Percentiles rank a stretch among this genome's conserved stretches.
Evolutionary conservation across 1,140 invertebrate genomes (phyloP).

Genomic region (Stegodyphus mimosarum): DNA sequence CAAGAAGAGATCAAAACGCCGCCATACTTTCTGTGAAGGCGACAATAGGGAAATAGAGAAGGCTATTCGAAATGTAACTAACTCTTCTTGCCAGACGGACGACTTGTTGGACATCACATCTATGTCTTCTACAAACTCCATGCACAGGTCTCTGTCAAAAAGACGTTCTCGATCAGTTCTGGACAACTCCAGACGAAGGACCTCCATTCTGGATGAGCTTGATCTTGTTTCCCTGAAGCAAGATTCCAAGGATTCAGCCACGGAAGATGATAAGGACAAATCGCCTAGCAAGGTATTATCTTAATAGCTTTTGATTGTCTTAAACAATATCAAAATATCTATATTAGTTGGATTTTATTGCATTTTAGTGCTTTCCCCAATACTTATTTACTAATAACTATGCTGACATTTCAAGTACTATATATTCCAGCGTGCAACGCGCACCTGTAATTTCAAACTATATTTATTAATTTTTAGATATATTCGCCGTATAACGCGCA

Average conservation of each 20-base stretch:
- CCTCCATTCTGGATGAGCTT: slow-evolving; percentile 18
- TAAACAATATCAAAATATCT: too few species aligned
- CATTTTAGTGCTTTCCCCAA: too few species aligned
- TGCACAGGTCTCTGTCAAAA: slow-evolving; percentile 13
- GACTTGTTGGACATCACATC: slow-evolving; percentile 10
- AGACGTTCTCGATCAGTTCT: slow-evolving; percentile 27
- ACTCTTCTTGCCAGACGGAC: slow-evolving; percentile 62
- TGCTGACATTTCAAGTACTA: too few species aligned
- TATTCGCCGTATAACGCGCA: too few species aligned
- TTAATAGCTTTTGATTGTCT: too few species aligned
- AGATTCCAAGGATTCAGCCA: slow-evolving; percentile 5
- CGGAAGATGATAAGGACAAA: slow-evolving; percentile 33
- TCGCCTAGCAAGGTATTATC: slow-evolving; percentile 28
- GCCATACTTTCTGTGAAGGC: slow-evolving; percentile 62
- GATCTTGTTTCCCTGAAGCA: slow-evolving; percentile 24
- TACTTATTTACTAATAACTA: too few species aligned
- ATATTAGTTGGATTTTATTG: too few species aligned
- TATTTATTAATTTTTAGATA: too few species aligned
- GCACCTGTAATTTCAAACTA: too few species aligned
- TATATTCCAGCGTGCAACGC: too few species aligned
- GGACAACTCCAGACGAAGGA: slow-evolving; percentile 27
- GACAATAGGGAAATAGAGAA: slow-evolving; percentile 42
- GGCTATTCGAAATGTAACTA: slow-evolving; percentile 35
- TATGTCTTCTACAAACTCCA: background rate
- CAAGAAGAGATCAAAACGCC: slow-evolving; percentile 63